Evolutionary conservation across 2,888 invertebrate genomes (phyloP).

Genomic region (Hirtodrosophila histrioides): DNA sequence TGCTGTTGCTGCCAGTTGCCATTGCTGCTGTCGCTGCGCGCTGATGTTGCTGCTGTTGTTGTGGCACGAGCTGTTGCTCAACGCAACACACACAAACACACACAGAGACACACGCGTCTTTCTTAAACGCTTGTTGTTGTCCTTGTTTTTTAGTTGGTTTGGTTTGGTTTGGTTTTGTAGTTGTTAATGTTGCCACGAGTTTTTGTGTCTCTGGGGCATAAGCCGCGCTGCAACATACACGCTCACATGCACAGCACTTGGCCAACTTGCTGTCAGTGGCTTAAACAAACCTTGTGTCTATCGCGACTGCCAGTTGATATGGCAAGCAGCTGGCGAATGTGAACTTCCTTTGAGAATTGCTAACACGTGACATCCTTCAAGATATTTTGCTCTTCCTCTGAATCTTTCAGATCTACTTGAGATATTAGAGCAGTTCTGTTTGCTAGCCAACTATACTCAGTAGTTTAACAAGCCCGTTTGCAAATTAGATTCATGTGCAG

Average conservation of each 20-base stretch:
- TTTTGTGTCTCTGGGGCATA: slow-evolving; percentile 46
- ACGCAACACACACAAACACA: slow-evolving; percentile 19
- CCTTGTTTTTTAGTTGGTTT: slow-evolving; percentile 50
- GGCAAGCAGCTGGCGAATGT: slow-evolving; percentile 24
- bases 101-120: slow-evolving; percentile 32
- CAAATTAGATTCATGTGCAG: too few relatives aligned
- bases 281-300: slow-evolving; percentile 16
- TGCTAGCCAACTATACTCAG: too few relatives aligned
- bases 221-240: slow-evolving; percentile 18
- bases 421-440: too few relatives aligned
- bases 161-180: slow-evolving; percentile 26
- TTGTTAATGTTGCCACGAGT: slow-evolving; percentile 54
- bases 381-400: slow-evolving; percentile 1
- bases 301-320: slow-evolving; percentile 37
- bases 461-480: too few relatives aligned
- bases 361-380: slow-evolving; percentile 30
- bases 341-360: slow-evolving; percentile 31
- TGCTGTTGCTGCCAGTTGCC: slow-evolving; percentile 35
- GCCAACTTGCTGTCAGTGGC: slow-evolving; percentile 34
- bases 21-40: slow-evolving; percentile 23
- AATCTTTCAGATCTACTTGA: too few relatives aligned
- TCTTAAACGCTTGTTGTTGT: slow-evolving; percentile 52
- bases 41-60: slow-evolving; percentile 38
- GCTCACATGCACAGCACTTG: slow-evolving; percentile 21
- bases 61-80: slow-evolving; percentile 48